phyloP scores from a whole-genome alignment of 2,797 vertebrate species.

The Sebastes hopkinsi region DNA sequence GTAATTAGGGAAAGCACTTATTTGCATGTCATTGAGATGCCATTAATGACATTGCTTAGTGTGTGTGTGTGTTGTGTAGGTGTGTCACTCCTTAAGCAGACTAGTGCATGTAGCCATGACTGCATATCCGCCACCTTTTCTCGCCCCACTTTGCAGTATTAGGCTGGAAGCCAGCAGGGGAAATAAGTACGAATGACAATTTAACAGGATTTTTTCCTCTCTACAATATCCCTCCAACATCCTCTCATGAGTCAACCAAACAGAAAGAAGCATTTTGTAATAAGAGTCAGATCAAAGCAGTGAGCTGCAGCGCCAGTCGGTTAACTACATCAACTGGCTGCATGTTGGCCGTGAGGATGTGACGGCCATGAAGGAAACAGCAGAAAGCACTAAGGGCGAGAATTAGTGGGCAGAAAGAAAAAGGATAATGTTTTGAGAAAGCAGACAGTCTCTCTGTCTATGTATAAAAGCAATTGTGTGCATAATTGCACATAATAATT shows the following conservation, averaged over 20 bases:
- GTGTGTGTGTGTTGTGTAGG: neutral
- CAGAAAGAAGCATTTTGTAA: conserved; percentile 34
- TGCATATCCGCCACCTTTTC: neutral
- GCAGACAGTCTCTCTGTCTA: neutral
- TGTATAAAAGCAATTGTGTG: neutral
- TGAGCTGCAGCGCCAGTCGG: neutral
- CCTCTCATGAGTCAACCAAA: conserved; percentile 37
- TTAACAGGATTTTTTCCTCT: conserved; percentile 39
- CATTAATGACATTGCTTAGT: neutral
- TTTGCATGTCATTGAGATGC: neutral
- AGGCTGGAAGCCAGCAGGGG: conserved; percentile 27
- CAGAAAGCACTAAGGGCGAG: neutral
- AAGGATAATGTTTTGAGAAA: neutral
- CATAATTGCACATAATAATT: neutral
- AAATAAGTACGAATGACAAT: conserved; percentile 58
- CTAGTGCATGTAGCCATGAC: neutral
- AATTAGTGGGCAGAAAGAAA: neutral
- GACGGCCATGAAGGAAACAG: neutral
- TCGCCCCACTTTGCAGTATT: conserved; percentile 6
- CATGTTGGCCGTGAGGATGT: neutral
- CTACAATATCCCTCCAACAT: conserved; percentile 16
- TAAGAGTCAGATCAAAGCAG: conserved; percentile 14
- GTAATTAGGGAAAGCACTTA: neutral
- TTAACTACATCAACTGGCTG: neutral
- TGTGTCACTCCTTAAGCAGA: neutral